Evolutionary conservation across 2,888 invertebrate genomes (phyloP).

Genomic region (Choristoneura rosaceana): DNA sequence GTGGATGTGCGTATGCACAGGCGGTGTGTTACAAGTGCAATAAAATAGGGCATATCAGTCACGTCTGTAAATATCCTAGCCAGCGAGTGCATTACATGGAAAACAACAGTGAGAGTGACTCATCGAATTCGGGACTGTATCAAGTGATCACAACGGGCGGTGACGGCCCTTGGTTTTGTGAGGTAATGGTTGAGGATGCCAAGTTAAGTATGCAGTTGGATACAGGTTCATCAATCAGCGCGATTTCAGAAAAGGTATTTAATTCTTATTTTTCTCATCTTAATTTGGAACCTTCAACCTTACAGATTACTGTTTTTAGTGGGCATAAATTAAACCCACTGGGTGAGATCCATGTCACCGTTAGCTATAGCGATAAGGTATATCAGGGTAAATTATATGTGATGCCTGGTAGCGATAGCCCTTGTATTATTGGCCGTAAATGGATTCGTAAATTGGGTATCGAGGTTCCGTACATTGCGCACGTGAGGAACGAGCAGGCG

Average conservation of each 20-base stretch:
- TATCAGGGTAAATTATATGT: slow-evolving; percentile 8
- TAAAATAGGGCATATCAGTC: slow-evolving; percentile 1
- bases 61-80: slow-evolving; percentile 3
- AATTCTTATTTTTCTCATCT: slow-evolving; percentile 5
- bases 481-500: neutral
- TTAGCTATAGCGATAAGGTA: neutral
- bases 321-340: neutral
- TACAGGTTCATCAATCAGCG: slow-evolving; percentile 32
- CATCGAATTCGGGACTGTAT: neutral
- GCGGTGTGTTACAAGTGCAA: slow-evolving; percentile 2
- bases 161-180: slow-evolving; percentile 25
- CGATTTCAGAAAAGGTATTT: slow-evolving; percentile 19
- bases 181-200: slow-evolving; percentile 13
- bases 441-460: slow-evolving; percentile 2
- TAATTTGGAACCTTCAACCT: slow-evolving; percentile 8
- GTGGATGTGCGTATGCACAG: neutral
- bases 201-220: slow-evolving; percentile 30
- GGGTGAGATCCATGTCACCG: neutral
- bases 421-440: slow-evolving; percentile 3
- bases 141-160: neutral
- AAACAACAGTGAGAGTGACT: neutral
- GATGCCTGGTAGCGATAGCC: neutral
- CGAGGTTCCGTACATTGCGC: slow-evolving; percentile 1
- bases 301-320: slow-evolving; percentile 1
- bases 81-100: neutral